A percentile compares a stretch with the other conserved stretches of the same genome.
phyloP scores from a whole-genome alignment of 2,797 vertebrate genomes.

The Aselliscus stoliczkanus region DNA sequence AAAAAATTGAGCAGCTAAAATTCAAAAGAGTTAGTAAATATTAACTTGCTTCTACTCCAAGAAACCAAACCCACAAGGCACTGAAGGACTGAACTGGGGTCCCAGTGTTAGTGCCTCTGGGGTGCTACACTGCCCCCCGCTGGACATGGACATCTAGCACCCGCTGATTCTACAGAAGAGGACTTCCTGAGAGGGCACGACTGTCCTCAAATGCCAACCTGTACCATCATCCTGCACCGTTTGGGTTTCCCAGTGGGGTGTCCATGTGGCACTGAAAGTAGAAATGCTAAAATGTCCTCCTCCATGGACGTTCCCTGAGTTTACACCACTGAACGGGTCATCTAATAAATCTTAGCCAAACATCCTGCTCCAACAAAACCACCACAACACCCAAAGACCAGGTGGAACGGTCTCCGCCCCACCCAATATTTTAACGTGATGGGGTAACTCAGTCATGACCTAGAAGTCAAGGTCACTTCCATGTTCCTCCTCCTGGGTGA shows the following conservation, averaged over 20 bases:
- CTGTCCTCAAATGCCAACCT: not conserved
- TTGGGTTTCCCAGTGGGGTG: not conserved
- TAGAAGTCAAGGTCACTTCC: not conserved
- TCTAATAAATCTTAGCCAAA: not conserved
- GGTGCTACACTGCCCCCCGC: not conserved
- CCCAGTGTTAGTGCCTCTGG: not conserved
- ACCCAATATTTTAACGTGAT: not conserved
- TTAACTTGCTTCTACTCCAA: not conserved
- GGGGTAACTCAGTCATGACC: not conserved
- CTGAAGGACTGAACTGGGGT: not conserved
- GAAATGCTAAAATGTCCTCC: not conserved
- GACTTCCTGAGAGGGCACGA: not conserved
- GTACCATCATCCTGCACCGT: not conserved
- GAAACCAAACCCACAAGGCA: not conserved
- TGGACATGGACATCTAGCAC: not conserved
- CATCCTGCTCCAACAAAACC: not conserved
- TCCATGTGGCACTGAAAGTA: not conserved
- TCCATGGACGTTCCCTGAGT: not conserved
- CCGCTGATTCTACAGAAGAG: not conserved
- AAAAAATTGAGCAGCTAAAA: not conserved
- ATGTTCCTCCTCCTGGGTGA: not conserved
- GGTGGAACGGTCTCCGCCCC: not conserved
- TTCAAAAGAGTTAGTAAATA: conserved; percentile 1
- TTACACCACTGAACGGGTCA: not conserved
- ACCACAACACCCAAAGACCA: not conserved